Conservation (phyloP, 2,888 invertebrate species). For the Aphodius sticticus region DNA sequence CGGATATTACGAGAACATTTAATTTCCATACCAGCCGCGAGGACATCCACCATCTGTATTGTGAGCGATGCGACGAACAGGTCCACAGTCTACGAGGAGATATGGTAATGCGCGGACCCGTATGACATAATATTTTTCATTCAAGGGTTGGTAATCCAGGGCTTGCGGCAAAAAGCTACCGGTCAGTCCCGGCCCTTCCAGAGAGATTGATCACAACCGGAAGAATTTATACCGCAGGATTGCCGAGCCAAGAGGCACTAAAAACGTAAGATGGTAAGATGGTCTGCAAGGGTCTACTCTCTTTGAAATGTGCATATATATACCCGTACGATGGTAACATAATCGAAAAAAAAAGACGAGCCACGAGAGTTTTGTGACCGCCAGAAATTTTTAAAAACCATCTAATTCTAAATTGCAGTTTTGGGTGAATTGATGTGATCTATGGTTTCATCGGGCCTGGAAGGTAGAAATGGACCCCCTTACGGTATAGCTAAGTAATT, state of each 20-base stretch:
- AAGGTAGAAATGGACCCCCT: background rate
- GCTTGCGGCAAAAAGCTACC: background rate
- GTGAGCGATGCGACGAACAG: background rate
- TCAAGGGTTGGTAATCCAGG: constrained; percentile 4
- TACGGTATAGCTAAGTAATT: constrained; percentile 51
- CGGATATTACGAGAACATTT: background rate
- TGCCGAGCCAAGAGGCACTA: background rate
- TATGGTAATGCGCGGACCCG: background rate
- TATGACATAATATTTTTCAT: background rate
- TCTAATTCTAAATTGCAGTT: too few relatives aligned
- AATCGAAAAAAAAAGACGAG: too few relatives aligned
- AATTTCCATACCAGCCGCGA: background rate
- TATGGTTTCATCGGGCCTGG: too few relatives aligned
- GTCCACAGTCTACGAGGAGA: too few relatives aligned
- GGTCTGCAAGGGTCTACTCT: too few relatives aligned
- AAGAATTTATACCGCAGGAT: background rate
- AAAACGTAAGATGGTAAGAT: too few relatives aligned
- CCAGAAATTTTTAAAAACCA: too few relatives aligned
- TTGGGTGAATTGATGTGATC: too few relatives aligned
- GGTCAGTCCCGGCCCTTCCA: background rate
- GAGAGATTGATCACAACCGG: background rate
- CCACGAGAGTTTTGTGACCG: too few relatives aligned
- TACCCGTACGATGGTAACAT: too few relatives aligned
- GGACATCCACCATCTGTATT: background rate
- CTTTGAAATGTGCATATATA: too few relatives aligned